A percentile compares a stretch with the other conserved stretches of the same genome.
Evolutionary conservation across 1,140 invertebrate species (phyloP).

Genomic region (Hycleus cichorii): DNA sequence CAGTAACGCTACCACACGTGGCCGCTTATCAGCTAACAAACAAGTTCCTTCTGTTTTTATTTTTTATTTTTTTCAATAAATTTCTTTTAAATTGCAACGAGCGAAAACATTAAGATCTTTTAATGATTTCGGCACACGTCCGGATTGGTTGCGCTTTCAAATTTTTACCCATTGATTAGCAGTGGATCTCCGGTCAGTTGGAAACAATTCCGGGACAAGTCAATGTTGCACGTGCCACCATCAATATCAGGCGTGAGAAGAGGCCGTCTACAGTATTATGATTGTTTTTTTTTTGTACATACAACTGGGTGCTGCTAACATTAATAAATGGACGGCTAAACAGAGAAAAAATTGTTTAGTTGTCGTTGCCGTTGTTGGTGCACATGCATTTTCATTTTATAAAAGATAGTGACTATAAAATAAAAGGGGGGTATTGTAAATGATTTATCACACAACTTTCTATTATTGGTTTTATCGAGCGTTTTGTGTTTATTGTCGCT

Average conservation of each 20-base stretch:
- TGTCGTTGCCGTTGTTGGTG: neutral
- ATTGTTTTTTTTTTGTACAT: no score
- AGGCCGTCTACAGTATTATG: neutral
- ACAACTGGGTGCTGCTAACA: no score
- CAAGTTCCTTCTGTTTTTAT: no score
- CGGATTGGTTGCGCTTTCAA: neutral
- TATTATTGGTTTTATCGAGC: conserved; percentile 3
- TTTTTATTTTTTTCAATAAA: no score
- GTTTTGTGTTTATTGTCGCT: no score
- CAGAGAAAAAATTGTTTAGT: no score
- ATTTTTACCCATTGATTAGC: neutral
- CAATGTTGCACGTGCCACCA: conserved; percentile 11
- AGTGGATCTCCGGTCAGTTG: neutral
- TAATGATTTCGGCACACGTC: neutral
- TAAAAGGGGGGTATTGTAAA: neutral
- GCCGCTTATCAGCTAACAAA: no score
- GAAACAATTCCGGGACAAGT: neutral
- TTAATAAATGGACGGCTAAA: no score
- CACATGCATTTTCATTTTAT: neutral
- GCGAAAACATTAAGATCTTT: neutral
- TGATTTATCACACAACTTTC: conserved; percentile 6
- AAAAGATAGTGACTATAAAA: neutral
- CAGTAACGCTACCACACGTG: no score
- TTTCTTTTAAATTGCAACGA: no score
- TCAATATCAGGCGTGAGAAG: conserved; percentile 25